These are phyloP conservation scores for Enteromius thamalakanensis DNA, from an alignment of 2,797 vertebrate species.

Conservation along the genomic window DNA sequence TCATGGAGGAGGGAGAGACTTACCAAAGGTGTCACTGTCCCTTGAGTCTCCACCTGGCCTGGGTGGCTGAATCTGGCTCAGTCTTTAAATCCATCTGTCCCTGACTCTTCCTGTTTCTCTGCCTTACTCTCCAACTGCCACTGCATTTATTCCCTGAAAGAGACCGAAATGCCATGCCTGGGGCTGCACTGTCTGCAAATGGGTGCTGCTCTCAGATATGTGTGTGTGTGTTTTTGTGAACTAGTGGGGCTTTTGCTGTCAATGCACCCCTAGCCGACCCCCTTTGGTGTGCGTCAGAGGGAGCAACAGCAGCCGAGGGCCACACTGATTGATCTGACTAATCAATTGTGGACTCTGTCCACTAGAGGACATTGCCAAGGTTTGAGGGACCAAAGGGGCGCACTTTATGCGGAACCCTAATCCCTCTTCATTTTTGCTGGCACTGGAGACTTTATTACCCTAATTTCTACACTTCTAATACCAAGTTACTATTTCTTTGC, in stretches of 20 bases:
- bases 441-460: neutral
- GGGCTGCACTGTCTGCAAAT: slow-evolving; percentile 56
- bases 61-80: slow-evolving; percentile 8
- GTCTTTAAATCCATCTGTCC: slow-evolving; percentile 40
- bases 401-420: neutral
- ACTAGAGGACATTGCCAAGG: slow-evolving; percentile 48
- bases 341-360: slow-evolving; percentile 67
- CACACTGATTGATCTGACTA: slow-evolving; percentile 60
- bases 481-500: neutral
- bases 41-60: slow-evolving; percentile 35
- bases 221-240: neutral
- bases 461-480: neutral
- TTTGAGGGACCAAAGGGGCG: slow-evolving; percentile 27
- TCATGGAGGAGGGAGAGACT: slow-evolving; percentile 39
- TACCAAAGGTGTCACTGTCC: slow-evolving; percentile 47
- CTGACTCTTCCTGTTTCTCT: slow-evolving; percentile 28
- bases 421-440: neutral
- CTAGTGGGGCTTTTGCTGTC: slow-evolving; percentile 68
- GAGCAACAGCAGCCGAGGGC: slow-evolving; percentile 67
- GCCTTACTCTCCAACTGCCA: slow-evolving; percentile 13
- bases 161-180: slow-evolving; percentile 47
- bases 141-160: slow-evolving; percentile 32
- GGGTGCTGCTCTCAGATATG: slow-evolving; percentile 50
- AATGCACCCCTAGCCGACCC: slow-evolving; percentile 70
- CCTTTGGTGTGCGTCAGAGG: slow-evolving; percentile 56